A percentile compares a stretch with the other conserved stretches of the same genome.
Evolutionary conservation across 2,113 vertebrate genomes (phyloP).

Genomic region (Patagioenas fasciata): DNA sequence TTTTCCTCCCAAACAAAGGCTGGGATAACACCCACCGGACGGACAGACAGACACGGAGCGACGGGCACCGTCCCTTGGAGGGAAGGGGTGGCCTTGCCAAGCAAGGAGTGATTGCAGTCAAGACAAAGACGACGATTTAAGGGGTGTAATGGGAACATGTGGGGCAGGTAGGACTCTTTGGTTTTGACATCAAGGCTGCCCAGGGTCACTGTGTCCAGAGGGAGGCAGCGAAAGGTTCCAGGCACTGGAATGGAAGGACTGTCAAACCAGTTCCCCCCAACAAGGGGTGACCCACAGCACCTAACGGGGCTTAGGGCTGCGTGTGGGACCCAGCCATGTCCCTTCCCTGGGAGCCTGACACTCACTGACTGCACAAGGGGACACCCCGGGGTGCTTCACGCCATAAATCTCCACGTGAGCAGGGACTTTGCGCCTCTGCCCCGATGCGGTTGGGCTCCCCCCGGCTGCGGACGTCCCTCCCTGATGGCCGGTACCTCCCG

Average conservation of each 20-base stretch:
- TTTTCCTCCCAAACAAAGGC: neutral
- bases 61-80: neutral
- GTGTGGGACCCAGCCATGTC: neutral
- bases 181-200: neutral
- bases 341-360: neutral
- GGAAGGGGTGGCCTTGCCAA: neutral
- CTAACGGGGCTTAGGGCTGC: fast-evolving
- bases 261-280: neutral
- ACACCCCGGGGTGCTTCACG: no score
- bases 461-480: neutral
- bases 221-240: neutral
- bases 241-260: neutral
- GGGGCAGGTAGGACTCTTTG: slow-evolving; percentile 21
- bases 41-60: neutral
- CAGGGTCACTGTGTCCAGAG: neutral
- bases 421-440: neutral
- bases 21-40: neutral
- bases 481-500: neutral
- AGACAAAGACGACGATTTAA: neutral
- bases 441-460: fast-evolving
- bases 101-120: neutral
- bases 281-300: neutral
- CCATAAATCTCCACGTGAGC: fast-evolving
- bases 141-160: neutral
- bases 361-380: neutral